These are phyloP conservation scores for Desoria tigrina DNA, from an alignment of 2,888 invertebrate species.

Conservation along the genomic window DNA sequence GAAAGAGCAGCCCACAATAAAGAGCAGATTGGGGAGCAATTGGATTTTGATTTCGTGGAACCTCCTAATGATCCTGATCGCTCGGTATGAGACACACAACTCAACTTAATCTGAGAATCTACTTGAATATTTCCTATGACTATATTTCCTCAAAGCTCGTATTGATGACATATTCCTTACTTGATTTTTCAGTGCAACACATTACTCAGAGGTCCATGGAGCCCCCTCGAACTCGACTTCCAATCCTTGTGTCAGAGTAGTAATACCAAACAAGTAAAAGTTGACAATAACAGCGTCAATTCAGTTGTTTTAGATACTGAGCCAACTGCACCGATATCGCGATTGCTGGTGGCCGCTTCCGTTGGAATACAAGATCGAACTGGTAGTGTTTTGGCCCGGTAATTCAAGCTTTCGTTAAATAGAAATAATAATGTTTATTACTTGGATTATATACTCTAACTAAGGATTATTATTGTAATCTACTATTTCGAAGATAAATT, in stretches of 20 bases:
- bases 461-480: too few species aligned
- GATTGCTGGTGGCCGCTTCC: constrained; percentile 67
- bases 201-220: constrained; percentile 68
- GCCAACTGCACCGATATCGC: constrained; percentile 67
- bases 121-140: not conserved
- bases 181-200: not conserved
- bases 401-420: not conserved
- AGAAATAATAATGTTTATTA: too few species aligned
- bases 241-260: constrained; percentile 66
- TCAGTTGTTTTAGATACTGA: constrained; percentile 78
- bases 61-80: constrained; percentile 28
- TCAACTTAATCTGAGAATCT: not conserved
- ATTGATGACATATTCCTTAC: too few species aligned
- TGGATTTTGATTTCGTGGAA: constrained; percentile 38
- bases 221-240: constrained; percentile 75
- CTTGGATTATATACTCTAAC: too few species aligned
- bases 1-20: constrained; percentile 34
- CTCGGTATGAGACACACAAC: too few species aligned
- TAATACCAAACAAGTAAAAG: constrained; percentile 63
- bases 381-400: constrained; percentile 43
- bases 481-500: too few species aligned
- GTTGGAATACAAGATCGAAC: constrained; percentile 58
- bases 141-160: too few species aligned
- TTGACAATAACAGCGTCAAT: constrained; percentile 81
- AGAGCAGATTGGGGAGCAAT: constrained; percentile 39